Base-by-base conservation (phyloP, 2,888 invertebrate species). In the Luperina testacea region DNA sequence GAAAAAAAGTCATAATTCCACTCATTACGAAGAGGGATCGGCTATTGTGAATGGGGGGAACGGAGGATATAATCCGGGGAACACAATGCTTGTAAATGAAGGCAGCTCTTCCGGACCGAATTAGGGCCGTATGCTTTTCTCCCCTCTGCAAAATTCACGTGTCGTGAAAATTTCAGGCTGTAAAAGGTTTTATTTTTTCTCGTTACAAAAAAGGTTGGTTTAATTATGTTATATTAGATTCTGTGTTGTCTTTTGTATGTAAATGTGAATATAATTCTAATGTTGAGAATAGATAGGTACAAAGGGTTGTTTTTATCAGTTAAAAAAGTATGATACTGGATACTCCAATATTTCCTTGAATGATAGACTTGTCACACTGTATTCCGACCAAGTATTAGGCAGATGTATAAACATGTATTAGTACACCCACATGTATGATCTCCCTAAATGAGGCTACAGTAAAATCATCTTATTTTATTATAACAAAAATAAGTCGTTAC, bases 1-100 rank as follows among this genome's bases (percentile, higher is more conserved):
- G 91, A 88, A 92, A 92, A 93, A 94, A 95, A 95, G 92, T 93
- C 95, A 93, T 95, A 95, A 95, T 94, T 94, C 94, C 94, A 90
- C 95, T 95, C 93, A 93, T 94, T 94, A 93, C 89, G 90, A 91
- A 88, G 89, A 90, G 87, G 88, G 90, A 87, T 90, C 89, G 90
- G 84, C 87, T 90, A 89, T 90, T 91, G 90, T 89, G 90, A 88
- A 86, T 80, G 81, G 82, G 83, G 88, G 88, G 91, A 89, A 80
- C 81, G 84, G 89, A 89, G 91, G 90, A 84, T 85, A 90, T 95
- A 94, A 95, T 94, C 94, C 92, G 88, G 88, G 89, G 92, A 92
- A 92, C 92, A 94, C 94, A 94, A 94, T 94, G 90, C 92, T 90
- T 88, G 88, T 91, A 94, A 94, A 94, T 91, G 94, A 94, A 93